Evolutionary conservation across 2,113 vertebrate species (phyloP).

Genomic region (Percina caprodes): DNA sequence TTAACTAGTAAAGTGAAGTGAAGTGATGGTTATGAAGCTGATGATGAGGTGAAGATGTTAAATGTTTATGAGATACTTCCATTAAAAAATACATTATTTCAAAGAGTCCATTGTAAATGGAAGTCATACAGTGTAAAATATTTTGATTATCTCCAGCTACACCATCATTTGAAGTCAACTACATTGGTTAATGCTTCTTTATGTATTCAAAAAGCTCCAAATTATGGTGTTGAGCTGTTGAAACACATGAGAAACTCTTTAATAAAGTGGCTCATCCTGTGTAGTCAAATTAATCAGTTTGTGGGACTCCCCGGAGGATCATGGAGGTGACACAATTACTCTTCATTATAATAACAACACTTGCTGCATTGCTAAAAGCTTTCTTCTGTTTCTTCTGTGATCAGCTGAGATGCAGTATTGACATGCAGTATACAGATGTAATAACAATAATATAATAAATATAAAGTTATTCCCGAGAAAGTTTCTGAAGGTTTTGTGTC

Average conservation of each 20-base stretch:
- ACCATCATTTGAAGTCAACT: slow-evolving; percentile 13
- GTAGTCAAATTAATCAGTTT: slow-evolving; percentile 32
- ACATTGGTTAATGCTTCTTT: background rate
- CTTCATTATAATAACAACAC: slow-evolving; percentile 13
- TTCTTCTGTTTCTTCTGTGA: background rate
- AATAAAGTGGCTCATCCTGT: slow-evolving; percentile 3
- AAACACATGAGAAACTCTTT: slow-evolving; percentile 3
- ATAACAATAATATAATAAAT: background rate
- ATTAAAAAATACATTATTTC: slow-evolving; percentile 6
- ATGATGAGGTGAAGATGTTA: slow-evolving; percentile 23
- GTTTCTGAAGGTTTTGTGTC: background rate
- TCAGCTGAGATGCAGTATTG: background rate
- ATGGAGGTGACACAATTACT: slow-evolving; percentile 19
- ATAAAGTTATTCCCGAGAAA: background rate
- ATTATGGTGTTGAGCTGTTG: slow-evolving; percentile 14
- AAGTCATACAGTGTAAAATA: background rate
- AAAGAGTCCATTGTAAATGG: background rate
- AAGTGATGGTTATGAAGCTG: slow-evolving; percentile 27
- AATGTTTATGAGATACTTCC: background rate
- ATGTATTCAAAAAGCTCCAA: slow-evolving; percentile 1
- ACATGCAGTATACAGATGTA: background rate
- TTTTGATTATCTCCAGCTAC: slow-evolving; percentile 16
- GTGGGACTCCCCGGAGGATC: slow-evolving; percentile 5
- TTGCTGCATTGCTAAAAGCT: background rate
- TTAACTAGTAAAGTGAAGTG: background rate